Evolutionary conservation across 2,113 vertebrate species (phyloP).

Genomic region (Epinephelus lanceolatus): DNA sequence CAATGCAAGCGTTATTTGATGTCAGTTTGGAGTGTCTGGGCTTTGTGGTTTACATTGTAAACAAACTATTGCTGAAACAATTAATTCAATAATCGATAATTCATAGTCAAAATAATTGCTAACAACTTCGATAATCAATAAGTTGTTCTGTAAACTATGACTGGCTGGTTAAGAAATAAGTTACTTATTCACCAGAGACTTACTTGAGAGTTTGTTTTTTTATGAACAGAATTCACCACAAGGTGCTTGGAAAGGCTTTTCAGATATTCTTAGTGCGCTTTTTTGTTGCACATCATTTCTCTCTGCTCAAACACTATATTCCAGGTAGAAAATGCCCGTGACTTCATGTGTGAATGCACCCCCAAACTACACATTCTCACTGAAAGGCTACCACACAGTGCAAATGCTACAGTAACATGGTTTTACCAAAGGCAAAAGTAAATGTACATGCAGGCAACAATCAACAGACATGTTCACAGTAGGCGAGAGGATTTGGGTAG

Average conservation of each 20-base stretch:
- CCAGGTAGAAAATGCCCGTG: not conserved
- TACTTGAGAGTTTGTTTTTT: not conserved
- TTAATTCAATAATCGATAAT: not conserved
- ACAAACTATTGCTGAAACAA: not conserved
- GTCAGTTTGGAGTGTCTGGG: too few relatives aligned
- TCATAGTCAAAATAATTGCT: not conserved
- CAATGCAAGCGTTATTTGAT: too few relatives aligned
- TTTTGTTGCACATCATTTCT: not conserved
- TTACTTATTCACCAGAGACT: not conserved
- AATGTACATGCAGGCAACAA: constrained; percentile 70
- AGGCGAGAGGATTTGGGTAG: constrained; percentile 67
- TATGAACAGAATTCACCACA: not conserved
- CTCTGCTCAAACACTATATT: not conserved
- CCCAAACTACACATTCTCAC: constrained; percentile 33
- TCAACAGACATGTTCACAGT: constrained; percentile 77
- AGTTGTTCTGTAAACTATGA: too few relatives aligned
- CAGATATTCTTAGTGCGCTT: not conserved
- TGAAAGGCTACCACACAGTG: constrained; percentile 18
- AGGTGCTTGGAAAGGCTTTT: not conserved
- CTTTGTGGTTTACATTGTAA: not conserved
- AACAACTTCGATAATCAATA: too few relatives aligned
- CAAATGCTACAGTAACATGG: constrained; percentile 33
- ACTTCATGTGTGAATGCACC: constrained; percentile 57
- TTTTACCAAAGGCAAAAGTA: constrained; percentile 35
- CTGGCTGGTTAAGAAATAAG: not conserved